Evolutionary conservation across 2,888 invertebrate species (phyloP).

Genomic region (Dynastes hyllus): DNA sequence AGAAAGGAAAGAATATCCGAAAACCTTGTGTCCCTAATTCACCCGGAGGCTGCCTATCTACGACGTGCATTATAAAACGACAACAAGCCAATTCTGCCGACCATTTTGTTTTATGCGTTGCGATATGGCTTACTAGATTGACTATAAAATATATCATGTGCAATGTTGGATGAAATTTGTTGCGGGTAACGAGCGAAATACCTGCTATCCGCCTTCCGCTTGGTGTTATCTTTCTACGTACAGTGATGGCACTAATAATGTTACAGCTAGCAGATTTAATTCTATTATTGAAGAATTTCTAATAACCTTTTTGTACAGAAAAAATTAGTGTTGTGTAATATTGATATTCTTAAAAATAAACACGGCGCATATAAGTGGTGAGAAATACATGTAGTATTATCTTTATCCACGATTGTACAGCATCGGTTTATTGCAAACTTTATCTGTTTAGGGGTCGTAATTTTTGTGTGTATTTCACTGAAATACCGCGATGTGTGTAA

Average conservation of each 20-base stretch:
- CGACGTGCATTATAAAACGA: slow-evolving; percentile 57
- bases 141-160: slow-evolving; percentile 63
- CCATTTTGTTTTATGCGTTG: slow-evolving; percentile 63
- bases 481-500: not conserved
- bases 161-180: slow-evolving; percentile 59
- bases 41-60: slow-evolving; percentile 27
- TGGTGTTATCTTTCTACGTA: slow-evolving; percentile 12
- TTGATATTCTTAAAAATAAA: no score
- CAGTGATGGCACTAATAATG: not conserved
- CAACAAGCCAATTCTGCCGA: slow-evolving; percentile 59
- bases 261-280: no score
- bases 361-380: no score
- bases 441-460: slow-evolving; percentile 8
- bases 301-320: no score
- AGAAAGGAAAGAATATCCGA: slow-evolving; percentile 19
- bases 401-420: not conserved
- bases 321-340: no score
- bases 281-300: no score
- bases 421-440: not conserved
- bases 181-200: slow-evolving; percentile 53
- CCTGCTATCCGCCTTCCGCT: slow-evolving; percentile 23
- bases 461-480: slow-evolving; percentile 14
- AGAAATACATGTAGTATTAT: not conserved
- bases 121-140: slow-evolving; percentile 62
- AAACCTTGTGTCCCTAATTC: slow-evolving; percentile 27